phyloP scores from a whole-genome alignment of 1,140 invertebrate species.

The Stegodyphus mimosarum region DNA sequence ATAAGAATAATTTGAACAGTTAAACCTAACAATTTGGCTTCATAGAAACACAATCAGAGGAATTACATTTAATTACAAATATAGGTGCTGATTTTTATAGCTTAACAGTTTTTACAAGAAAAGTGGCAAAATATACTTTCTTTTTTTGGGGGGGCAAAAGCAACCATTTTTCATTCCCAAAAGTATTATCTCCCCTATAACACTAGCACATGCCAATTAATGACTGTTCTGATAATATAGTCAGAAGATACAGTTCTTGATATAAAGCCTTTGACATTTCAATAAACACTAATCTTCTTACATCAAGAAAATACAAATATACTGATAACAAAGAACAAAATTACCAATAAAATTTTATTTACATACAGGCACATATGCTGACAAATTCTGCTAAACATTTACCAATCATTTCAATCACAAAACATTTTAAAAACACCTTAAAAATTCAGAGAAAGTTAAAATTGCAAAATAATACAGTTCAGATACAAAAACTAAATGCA shows the following conservation, averaged over 20 bases:
- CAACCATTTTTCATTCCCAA: neutral
- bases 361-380: conserved; percentile 59
- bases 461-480: neutral
- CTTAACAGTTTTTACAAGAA: conserved; percentile 27
- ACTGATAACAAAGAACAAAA: conserved; percentile 45
- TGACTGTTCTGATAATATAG: neutral
- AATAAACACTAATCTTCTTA: conserved; percentile 19
- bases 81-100: conserved; percentile 29
- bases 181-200: neutral
- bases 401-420: conserved; percentile 19
- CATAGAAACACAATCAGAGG: conserved; percentile 26
- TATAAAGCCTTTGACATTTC: conserved; percentile 5
- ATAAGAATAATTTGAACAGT: conserved; percentile 21
- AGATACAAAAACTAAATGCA: conserved; percentile 3
- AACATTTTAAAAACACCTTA: conserved; percentile 2
- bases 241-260: too few relatives aligned
- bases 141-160: neutral
- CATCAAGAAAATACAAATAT: conserved; percentile 41
- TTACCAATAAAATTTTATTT: conserved; percentile 58
- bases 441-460: neutral
- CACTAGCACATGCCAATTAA: neutral
- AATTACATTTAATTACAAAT: conserved; percentile 5
- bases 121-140: conserved; percentile 50
- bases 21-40: conserved; percentile 43
- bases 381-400: conserved; percentile 32